A percentile compares a stretch with the other conserved stretches of the same genome.
phyloP scores from a whole-genome alignment of 2,888 invertebrate species.

The Myopa testacea region DNA sequence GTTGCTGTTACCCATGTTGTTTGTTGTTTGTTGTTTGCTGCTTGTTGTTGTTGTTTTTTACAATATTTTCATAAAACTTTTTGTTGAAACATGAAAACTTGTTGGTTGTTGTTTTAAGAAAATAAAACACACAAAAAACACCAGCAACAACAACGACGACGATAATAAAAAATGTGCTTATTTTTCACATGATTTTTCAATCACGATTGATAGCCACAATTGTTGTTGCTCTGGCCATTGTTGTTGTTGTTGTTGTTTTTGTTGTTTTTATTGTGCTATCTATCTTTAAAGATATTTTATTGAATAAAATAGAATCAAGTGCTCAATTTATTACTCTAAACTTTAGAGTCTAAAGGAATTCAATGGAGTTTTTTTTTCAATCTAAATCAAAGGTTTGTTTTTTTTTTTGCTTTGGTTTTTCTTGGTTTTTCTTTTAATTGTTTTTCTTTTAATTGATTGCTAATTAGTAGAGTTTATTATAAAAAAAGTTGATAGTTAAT shows the following conservation, averaged over 20 bases:
- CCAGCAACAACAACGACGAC: too few species aligned
- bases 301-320: not conserved
- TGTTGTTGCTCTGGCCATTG: not conserved
- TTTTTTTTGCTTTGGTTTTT: not conserved
- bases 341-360: too few species aligned
- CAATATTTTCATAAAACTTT: not conserved
- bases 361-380: not conserved
- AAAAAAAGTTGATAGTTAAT: not conserved
- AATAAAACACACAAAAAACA: not conserved
- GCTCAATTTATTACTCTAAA: not conserved
- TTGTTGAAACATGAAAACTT: not conserved
- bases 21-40: not conserved
- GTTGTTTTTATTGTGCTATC: not conserved
- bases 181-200: conserved; percentile 29
- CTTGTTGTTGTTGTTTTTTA: not conserved
- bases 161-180: not conserved
- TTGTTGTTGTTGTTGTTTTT: not conserved
- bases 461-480: not conserved
- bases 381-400: too few species aligned
- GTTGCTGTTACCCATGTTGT: not conserved
- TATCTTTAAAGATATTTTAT: not conserved
- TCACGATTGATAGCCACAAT: conserved; percentile 4
- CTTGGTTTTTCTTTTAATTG: not conserved
- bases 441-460: not conserved
- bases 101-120: not conserved